These are phyloP conservation scores for Gandaritis pyraliata DNA, from an alignment of 2,888 invertebrate species.

Conservation along the genomic window DNA sequence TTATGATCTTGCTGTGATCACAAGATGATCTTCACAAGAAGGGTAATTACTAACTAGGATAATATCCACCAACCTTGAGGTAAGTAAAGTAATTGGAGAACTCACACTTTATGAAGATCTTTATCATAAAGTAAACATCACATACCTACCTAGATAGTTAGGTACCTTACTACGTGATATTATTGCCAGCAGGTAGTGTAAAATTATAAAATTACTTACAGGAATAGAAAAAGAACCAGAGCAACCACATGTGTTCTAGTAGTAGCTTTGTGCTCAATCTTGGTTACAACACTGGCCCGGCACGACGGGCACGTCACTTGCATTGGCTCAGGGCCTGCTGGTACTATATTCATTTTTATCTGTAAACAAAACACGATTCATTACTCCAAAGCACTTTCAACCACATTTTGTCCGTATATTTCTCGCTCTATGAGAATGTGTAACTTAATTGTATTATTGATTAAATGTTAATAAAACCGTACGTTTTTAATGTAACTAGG, in stretches of 20 bases:
- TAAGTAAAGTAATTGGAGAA: no score
- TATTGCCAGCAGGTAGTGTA: no score
- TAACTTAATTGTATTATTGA: neutral
- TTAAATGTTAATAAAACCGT: neutral
- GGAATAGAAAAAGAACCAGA: conserved; percentile 61
- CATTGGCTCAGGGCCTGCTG: conserved; percentile 76
- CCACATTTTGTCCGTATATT: no score
- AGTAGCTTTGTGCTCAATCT: conserved; percentile 70
- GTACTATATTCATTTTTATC: conserved; percentile 47
- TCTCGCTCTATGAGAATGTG: no score
- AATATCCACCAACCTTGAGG: no score
- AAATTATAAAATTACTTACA: conserved; percentile 45
- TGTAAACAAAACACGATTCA: conserved; percentile 22
- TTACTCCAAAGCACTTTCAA: neutral
- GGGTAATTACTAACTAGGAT: no score
- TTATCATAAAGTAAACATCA: no score
- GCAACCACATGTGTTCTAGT: conserved; percentile 84
- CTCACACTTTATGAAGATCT: no score
- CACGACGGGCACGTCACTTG: conserved; percentile 80
- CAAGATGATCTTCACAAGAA: no score
- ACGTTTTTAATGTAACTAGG: neutral
- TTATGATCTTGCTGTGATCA: no score
- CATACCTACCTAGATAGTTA: no score
- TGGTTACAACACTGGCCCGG: conserved; percentile 71
- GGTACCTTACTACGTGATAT: no score